phyloP scores from a whole-genome alignment of 2,113 vertebrate species.

The Petrocephalus microphthalmus region DNA sequence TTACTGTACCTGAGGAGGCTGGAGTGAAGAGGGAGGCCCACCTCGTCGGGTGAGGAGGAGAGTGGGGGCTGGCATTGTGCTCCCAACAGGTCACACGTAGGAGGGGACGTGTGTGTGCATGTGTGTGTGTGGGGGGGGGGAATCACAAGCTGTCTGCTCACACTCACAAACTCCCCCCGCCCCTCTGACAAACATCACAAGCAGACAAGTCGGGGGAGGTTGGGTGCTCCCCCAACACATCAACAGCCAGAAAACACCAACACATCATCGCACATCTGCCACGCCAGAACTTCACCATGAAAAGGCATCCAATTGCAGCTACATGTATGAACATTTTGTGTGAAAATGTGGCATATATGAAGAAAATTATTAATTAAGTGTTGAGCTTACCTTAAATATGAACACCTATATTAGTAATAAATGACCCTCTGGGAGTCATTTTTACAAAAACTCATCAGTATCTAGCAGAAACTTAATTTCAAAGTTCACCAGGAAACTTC shows the following conservation, averaged over 20 bases:
- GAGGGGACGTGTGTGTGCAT: neutral
- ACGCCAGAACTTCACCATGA: neutral
- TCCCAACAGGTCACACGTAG: neutral
- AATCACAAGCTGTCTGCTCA: neutral
- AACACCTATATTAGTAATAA: neutral
- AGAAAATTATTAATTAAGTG: neutral
- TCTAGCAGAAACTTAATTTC: neutral
- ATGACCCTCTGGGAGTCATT: neutral
- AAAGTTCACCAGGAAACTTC: neutral
- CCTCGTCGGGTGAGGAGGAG: neutral
- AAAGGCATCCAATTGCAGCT: neutral
- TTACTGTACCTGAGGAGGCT: neutral
- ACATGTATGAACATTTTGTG: neutral
- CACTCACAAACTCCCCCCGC: neutral
- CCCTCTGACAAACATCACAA: neutral
- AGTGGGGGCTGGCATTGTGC: constrained; percentile 4
- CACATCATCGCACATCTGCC: neutral
- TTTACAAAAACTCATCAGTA: neutral
- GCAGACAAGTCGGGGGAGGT: neutral
- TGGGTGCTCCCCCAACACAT: neutral
- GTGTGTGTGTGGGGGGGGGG: neutral
- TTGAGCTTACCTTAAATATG: neutral
- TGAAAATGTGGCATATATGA: neutral
- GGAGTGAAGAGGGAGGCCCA: neutral
- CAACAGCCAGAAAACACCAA: neutral